phyloP scores from a whole-genome alignment of 2,113 vertebrate genomes.

The Carassius gibelio region DNA sequence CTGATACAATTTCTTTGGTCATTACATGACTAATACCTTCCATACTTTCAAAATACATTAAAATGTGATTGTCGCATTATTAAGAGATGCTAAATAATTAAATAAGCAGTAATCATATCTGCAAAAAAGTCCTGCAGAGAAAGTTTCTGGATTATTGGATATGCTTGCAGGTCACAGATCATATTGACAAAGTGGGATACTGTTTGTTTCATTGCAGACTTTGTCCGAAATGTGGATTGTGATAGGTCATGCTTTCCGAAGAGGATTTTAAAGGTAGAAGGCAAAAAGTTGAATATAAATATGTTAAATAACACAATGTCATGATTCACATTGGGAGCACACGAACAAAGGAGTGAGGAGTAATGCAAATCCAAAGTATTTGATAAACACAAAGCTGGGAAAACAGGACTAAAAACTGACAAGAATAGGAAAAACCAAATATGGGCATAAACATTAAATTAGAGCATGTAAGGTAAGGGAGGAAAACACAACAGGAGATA shows the following conservation, averaged over 20 bases:
- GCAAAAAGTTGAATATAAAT: not conserved
- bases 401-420: too few relatives aligned
- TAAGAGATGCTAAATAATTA: not conserved
- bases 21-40: too few relatives aligned
- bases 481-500: too few relatives aligned
- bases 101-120: not conserved
- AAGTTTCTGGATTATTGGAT: constrained; percentile 9
- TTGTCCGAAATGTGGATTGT: constrained; percentile 26
- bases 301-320: too few relatives aligned
- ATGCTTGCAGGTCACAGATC: constrained; percentile 16
- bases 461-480: too few relatives aligned
- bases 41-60: not conserved
- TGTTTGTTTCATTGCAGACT: constrained; percentile 44
- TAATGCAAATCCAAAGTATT: too few relatives aligned
- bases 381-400: too few relatives aligned
- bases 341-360: too few relatives aligned
- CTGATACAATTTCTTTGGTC: not conserved
- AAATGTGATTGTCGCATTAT: not conserved
- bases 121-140: not conserved
- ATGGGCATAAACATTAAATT: too few relatives aligned
- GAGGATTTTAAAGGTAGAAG: not conserved
- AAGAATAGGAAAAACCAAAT: too few relatives aligned
- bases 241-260: not conserved
- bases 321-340: too few relatives aligned
- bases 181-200: constrained; percentile 40